Evolutionary conservation across 1,140 invertebrate genomes (phyloP).

Genomic region (Drosophila hydei): DNA sequence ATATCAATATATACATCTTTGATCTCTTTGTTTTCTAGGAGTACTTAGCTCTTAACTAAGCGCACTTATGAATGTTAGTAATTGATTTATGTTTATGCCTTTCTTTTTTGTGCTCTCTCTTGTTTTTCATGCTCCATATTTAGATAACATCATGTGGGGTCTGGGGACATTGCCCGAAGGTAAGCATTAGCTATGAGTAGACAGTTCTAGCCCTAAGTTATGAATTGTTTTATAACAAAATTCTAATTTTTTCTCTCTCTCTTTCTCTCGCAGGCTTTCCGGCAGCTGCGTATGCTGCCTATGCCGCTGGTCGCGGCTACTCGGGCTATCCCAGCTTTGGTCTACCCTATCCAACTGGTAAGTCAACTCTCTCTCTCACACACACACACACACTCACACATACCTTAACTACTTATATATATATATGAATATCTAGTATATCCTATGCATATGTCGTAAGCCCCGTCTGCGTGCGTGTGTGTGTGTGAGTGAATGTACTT

Average conservation of each 20-base stretch:
- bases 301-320: conserved; percentile 96
- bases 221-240: no score
- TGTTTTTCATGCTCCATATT: conserved; percentile 72
- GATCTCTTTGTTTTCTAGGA: conserved; percentile 15
- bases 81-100: conserved; percentile 63
- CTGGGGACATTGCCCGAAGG: conserved; percentile 98
- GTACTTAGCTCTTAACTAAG: conserved; percentile 48
- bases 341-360: conserved; percentile 98
- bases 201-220: neutral
- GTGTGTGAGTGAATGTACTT: conserved; percentile 19
- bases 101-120: conserved; percentile 65
- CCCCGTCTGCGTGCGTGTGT: conserved; percentile 34
- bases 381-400: conserved; percentile 12
- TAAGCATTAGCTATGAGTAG: conserved; percentile 86
- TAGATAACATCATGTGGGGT: conserved; percentile 98
- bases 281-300: conserved; percentile 95
- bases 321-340: conserved; percentile 98
- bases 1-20: conserved; percentile 34
- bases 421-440: conserved; percentile 21
- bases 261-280: conserved; percentile 90
- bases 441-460: conserved; percentile 21
- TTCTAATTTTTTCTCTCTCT: no score
- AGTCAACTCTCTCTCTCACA: conserved; percentile 82
- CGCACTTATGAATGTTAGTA: conserved; percentile 57
- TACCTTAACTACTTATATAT: conserved; percentile 14